Base-by-base conservation (phyloP, 2,797 vertebrate species). In the Gastrophryne carolinensis region DNA sequence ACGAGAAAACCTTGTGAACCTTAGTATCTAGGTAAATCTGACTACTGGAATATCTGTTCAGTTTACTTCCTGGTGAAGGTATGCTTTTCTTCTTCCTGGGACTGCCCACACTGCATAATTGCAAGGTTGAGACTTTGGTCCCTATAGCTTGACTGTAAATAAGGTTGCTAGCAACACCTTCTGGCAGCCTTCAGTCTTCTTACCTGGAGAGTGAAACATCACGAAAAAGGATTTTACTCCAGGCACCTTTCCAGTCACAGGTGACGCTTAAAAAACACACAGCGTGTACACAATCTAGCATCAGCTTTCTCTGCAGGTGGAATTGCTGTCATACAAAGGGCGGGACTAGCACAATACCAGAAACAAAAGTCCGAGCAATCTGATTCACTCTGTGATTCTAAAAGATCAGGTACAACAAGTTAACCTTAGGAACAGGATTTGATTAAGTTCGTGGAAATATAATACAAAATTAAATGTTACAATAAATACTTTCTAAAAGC, bases 61-160 rank as follows among this genome's bases (percentile, higher is more conserved):
- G 26, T 53, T 78, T 78, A 78, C 75, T 78, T 78, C 75, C 75
- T 78, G 68, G 75, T 65, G 11, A 50, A 78, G 68, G 61, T 49
- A 72, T 27, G 52, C 24, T 72, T 66, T 29, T 68, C 53, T 72
- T 54, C 35, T 47, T 39, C 11, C 32, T 52, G 17, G 53, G 21
- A 5, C 68, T 61, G 39, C 75, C 75, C 53, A 34, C 23, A 12
- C 13, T 65, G 30, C 52, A 65, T 44, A 54, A 63, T 50, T 37
- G 21, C 37, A 21, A 52, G 39, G 47, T 62, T 19, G 50, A 58
- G 47, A 62, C 11, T 50, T 41, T 41, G 15, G 32, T 32, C 62
- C 44, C 26, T 50, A 21, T 50, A 62, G 34, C 15, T 62, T 70
- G 5, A 53, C 56, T 34, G 56, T 15, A 11, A 17, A 58, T 26